phyloP scores from a whole-genome alignment of 1,140 invertebrate genomes.

The Ridgeia piscesae region DNA sequence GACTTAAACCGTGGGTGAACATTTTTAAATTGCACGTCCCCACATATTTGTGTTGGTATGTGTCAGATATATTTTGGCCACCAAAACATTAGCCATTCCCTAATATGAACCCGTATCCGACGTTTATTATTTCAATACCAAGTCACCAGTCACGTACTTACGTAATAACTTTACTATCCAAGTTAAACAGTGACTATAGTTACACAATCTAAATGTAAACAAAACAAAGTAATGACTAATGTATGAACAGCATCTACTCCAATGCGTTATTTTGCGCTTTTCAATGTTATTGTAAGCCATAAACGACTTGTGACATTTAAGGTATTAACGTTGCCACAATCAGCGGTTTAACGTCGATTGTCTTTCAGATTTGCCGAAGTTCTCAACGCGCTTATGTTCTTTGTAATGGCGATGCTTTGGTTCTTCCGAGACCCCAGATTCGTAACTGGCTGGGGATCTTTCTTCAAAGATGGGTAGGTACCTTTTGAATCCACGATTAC shows the following conservation, averaged over 20 bases:
- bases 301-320: neutral
- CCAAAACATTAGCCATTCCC: too few species aligned
- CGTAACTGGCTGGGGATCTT: slow-evolving; percentile 68
- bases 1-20: too few species aligned
- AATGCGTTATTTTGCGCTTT: neutral
- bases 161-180: too few species aligned
- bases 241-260: neutral
- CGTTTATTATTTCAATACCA: too few species aligned
- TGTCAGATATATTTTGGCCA: too few species aligned
- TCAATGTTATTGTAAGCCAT: neutral
- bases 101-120: too few species aligned
- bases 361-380: slow-evolving; percentile 26
- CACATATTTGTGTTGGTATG: too few species aligned
- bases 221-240: neutral
- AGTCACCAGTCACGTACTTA: too few species aligned
- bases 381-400: slow-evolving; percentile 13
- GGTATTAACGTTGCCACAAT: neutral
- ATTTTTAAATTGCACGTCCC: too few species aligned
- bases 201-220: neutral
- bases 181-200: too few species aligned
- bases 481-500: neutral
- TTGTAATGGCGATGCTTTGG: slow-evolving; percentile 61
- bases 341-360: neutral
- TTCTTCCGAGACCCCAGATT: slow-evolving; percentile 83
- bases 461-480: slow-evolving; percentile 42